Percentiles rank a stretch among this genome's conserved stretches.
phyloP scores from a whole-genome alignment of 2,797 vertebrate genomes.

The Myotis pilosus region DNA sequence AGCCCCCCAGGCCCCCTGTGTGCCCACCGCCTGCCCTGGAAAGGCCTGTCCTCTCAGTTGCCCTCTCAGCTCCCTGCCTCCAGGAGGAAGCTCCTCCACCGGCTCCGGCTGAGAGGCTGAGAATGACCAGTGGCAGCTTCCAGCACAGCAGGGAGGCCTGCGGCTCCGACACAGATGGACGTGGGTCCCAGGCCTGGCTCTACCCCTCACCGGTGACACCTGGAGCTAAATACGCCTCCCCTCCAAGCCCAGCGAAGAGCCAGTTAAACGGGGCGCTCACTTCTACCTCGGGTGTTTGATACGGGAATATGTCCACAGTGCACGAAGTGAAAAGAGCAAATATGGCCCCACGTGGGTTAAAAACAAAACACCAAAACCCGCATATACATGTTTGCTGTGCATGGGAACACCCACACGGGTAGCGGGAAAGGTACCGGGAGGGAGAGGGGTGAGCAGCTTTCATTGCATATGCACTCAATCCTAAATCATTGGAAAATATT shows the following conservation, averaged over 20 bases:
- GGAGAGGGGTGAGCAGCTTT: neutral
- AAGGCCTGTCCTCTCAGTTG: neutral
- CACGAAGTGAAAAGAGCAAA: neutral
- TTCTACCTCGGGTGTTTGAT: neutral
- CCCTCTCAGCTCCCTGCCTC: neutral
- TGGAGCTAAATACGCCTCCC: neutral
- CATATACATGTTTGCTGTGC: neutral
- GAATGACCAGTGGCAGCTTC: fast-evolving
- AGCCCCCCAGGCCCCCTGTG: neutral
- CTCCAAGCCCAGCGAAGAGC: neutral
- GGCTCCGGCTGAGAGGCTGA: neutral
- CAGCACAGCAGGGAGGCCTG: fast-evolving
- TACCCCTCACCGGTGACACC: neutral
- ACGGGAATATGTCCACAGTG: neutral
- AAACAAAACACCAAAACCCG: neutral
- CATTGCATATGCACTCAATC: neutral
- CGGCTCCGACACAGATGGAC: fast-evolving
- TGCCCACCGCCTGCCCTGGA: neutral
- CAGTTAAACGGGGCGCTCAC: fast-evolving
- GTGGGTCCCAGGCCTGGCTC: neutral
- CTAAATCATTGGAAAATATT: neutral
- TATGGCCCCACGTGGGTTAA: neutral
- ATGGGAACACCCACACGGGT: neutral
- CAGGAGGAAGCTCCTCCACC: neutral
- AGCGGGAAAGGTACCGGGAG: neutral